Conservation (phyloP, 2,113 vertebrate species). For the Trichechus manatus region DNA sequence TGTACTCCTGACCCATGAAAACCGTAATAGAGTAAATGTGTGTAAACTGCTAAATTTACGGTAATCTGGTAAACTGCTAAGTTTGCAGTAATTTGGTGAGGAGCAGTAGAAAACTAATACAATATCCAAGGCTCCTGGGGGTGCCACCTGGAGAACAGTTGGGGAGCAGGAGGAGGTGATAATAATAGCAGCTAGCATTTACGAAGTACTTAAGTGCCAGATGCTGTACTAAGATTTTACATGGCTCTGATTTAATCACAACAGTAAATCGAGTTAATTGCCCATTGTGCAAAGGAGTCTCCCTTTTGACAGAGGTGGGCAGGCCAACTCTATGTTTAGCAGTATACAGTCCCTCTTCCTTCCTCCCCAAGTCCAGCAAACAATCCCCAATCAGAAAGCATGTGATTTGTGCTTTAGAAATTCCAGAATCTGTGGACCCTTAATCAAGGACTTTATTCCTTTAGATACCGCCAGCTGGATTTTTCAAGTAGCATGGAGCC, state of each 20-base stretch:
- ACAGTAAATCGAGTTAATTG: background rate
- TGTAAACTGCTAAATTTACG: no score
- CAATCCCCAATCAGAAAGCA: slow-evolving; percentile 14
- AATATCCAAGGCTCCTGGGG: background rate
- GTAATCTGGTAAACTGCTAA: no score
- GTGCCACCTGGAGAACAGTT: background rate
- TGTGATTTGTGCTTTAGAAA: slow-evolving; percentile 28
- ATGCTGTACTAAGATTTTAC: background rate
- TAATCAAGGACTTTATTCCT: slow-evolving; percentile 8
- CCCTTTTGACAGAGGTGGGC: background rate
- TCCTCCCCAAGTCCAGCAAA: background rate
- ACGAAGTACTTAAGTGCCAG: background rate
- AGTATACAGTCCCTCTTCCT: background rate
- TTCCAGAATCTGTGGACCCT: background rate
- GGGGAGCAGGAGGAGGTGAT: background rate
- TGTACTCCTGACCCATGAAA: background rate
- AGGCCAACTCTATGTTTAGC: background rate
- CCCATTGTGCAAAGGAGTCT: background rate
- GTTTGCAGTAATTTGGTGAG: background rate
- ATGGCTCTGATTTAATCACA: background rate
- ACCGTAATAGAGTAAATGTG: background rate
- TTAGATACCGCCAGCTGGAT: background rate
- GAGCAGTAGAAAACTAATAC: background rate
- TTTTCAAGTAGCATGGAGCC: background rate
- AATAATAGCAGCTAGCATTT: background rate